phyloP scores from a whole-genome alignment of 2,888 invertebrate species.

The Bhutanitis thaidina region DNA sequence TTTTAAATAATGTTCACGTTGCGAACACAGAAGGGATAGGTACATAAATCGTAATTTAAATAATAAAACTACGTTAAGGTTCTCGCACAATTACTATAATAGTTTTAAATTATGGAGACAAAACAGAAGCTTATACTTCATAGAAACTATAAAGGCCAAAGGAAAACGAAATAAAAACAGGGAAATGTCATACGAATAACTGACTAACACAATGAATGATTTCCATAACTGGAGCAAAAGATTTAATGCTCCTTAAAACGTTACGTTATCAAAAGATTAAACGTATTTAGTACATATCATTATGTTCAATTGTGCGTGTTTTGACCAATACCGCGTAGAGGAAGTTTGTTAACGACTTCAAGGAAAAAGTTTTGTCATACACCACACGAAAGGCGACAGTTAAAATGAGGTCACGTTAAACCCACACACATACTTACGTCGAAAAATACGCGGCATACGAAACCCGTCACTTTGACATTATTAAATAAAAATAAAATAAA shows the following conservation, averaged over 20 bases:
- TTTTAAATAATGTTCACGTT: no score
- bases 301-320: constrained; percentile 18
- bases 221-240: neutral
- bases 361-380: constrained; percentile 18
- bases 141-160: no score
- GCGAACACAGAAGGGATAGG: no score
- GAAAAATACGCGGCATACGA: constrained; percentile 9
- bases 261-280: constrained; percentile 12
- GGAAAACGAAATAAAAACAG: no score
- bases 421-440: constrained; percentile 12
- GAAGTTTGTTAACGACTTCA: constrained; percentile 20
- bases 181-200: no score
- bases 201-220: neutral
- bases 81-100: no score
- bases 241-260: constrained; percentile 10
- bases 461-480: constrained; percentile 1
- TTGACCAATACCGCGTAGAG: constrained; percentile 19
- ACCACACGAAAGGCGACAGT: constrained; percentile 3
- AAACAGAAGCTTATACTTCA: no score
- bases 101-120: no score
- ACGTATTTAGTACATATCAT: constrained; percentile 10
- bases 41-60: no score
- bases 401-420: constrained; percentile 13
- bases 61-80: no score
- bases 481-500: neutral